Evolutionary conservation across 2,797 vertebrate genomes (phyloP).

Genomic region (Cossypha heuglini): DNA sequence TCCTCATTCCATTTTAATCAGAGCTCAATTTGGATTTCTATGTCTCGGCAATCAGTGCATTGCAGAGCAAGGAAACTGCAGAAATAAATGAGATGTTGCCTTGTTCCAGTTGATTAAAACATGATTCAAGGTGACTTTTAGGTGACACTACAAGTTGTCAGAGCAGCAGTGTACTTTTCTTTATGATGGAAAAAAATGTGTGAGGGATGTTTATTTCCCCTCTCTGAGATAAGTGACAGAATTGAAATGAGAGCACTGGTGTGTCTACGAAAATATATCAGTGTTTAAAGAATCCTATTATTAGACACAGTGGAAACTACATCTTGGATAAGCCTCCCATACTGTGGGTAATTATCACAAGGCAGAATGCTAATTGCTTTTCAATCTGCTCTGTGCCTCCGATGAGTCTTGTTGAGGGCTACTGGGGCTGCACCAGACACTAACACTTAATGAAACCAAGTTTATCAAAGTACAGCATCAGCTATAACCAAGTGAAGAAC

Average conservation of each 20-base stretch:
- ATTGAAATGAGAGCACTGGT: conserved; percentile 54
- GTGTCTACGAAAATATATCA: conserved; percentile 67
- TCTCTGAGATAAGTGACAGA: conserved; percentile 64
- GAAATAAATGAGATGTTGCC: conserved; percentile 76
- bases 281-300: conserved; percentile 76
- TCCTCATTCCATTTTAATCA: conserved; percentile 73
- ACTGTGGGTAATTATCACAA: conserved; percentile 80
- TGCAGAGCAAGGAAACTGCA: conserved; percentile 47
- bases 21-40: conserved; percentile 66
- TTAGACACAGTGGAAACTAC: conserved; percentile 73
- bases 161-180: conserved; percentile 45
- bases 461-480: conserved; percentile 60
- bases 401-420: conserved; percentile 58
- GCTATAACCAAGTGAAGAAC: conserved; percentile 15
- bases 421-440: conserved; percentile 22
- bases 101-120: conserved; percentile 69
- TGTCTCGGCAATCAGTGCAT: conserved; percentile 48
- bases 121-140: conserved; percentile 75
- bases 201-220: conserved; percentile 64
- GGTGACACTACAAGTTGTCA: conserved; percentile 61
- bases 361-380: conserved; percentile 81
- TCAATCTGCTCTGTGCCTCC: conserved; percentile 69
- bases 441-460: conserved; percentile 62
- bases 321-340: conserved; percentile 68
- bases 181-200: conserved; percentile 7